Evolutionary conservation across 2,113 vertebrate genomes (phyloP).

Genomic region (Antechinus flavipes): DNA sequence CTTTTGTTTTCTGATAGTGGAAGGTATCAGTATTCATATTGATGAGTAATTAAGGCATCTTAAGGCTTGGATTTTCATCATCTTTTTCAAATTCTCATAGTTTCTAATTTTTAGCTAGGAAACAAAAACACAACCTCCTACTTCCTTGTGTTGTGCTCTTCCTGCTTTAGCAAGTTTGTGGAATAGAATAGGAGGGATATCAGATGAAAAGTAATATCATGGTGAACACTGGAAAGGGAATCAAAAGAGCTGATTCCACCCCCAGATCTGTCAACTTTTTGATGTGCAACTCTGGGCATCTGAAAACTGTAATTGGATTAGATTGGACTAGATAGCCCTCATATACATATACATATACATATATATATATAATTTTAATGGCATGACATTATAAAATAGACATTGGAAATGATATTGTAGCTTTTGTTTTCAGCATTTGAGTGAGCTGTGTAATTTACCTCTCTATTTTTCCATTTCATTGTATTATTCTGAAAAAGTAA

Average conservation of each 20-base stretch:
- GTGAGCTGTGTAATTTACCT: not conserved
- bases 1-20: not conserved
- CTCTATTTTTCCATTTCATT: not conserved
- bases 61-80: not conserved
- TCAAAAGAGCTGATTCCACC: not conserved
- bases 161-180: not conserved
- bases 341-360: not conserved
- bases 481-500: constrained; percentile 10
- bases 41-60: not conserved
- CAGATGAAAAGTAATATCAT: not conserved
- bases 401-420: not conserved
- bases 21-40: not conserved
- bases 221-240: not conserved
- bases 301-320: not conserved
- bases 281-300: not conserved
- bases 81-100: not conserved
- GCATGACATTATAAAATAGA: not conserved
- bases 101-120: not conserved
- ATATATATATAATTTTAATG: not conserved
- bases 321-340: not conserved
- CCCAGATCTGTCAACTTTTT: not conserved
- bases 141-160: not conserved
- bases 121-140: not conserved
- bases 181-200: not conserved
- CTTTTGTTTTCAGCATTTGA: not conserved